Percentiles rank a stretch among this genome's conserved stretches.
phyloP scores from a whole-genome alignment of 2,888 invertebrate species.

The Aphodius granarius region DNA sequence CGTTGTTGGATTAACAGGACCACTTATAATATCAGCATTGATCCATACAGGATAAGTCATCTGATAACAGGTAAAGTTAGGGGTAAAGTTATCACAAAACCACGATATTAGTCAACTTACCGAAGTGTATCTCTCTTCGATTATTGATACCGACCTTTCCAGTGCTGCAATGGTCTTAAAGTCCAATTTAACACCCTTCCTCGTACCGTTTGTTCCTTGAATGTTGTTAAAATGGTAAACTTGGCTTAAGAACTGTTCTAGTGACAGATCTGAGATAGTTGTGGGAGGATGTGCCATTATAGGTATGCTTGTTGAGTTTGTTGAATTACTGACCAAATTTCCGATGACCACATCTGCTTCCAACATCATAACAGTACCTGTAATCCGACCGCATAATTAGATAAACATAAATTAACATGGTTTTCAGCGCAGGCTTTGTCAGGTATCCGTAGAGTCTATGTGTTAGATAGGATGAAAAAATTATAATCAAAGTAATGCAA shows the following conservation, averaged over 20 bases:
- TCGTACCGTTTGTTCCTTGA: slow-evolving; percentile 53
- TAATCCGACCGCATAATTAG: background rate
- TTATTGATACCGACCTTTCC: slow-evolving; percentile 58
- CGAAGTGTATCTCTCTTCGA: slow-evolving; percentile 41
- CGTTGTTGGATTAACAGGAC: slow-evolving; percentile 66
- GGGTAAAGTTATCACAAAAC: background rate
- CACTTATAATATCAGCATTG: slow-evolving; percentile 83
- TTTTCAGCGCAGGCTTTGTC: background rate
- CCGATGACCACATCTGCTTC: slow-evolving; percentile 85
- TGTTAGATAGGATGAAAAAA: too few relatives aligned
- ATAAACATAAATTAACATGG: background rate
- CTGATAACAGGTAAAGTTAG: slow-evolving; percentile 51
- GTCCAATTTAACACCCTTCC: slow-evolving; percentile 84
- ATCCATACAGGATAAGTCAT: slow-evolving; percentile 77
- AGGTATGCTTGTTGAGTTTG: slow-evolving; percentile 57
- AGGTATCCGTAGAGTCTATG: too few relatives aligned
- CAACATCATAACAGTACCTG: slow-evolving; percentile 66
- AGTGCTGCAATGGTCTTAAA: slow-evolving; percentile 81
- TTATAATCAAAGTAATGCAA: too few relatives aligned
- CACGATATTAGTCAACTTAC: slow-evolving; percentile 18
- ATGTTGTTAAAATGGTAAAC: slow-evolving; percentile 55
- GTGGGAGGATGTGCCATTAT: slow-evolving; percentile 88
- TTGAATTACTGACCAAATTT: slow-evolving; percentile 52
- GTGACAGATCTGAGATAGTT: slow-evolving; percentile 70
- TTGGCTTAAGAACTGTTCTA: slow-evolving; percentile 49